A percentile compares a stretch with the other conserved stretches of the same genome.
phyloP scores from a whole-genome alignment of 2,797 vertebrate genomes.

The Decapterus maruadsi region DNA sequence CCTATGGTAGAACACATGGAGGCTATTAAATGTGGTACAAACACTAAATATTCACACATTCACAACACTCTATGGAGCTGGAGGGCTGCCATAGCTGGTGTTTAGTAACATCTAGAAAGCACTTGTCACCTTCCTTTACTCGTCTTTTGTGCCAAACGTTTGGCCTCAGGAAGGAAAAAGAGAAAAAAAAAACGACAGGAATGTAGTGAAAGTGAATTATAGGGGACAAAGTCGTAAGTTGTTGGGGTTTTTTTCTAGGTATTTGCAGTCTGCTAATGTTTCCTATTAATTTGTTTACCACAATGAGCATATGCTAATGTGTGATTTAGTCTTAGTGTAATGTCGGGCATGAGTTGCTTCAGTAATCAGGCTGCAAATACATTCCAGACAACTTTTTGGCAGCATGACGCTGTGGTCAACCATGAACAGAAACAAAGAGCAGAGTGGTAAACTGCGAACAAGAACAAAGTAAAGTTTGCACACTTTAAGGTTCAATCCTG shows the following conservation, averaged over 20 bases:
- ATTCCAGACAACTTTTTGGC: conserved; percentile 53
- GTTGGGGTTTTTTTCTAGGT: not conserved
- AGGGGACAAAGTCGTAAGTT: conserved; percentile 1
- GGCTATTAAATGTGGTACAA: conserved; percentile 57
- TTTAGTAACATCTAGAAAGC: conserved; percentile 54
- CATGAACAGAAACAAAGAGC: conserved; percentile 33
- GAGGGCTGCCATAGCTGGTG: conserved; percentile 29
- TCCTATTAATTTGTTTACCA: not conserved
- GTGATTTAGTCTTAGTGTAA: not conserved
- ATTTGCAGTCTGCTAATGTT: conserved; percentile 1
- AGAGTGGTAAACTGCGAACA: conserved; percentile 46
- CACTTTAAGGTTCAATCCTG: conserved; percentile 3
- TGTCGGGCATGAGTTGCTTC: conserved; percentile 6
- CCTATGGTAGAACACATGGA: conserved; percentile 65
- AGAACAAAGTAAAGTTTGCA: conserved; percentile 52
- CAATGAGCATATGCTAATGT: not conserved
- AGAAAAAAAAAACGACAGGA: not conserved
- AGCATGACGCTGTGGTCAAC: conserved; percentile 44
- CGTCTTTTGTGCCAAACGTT: conserved; percentile 32
- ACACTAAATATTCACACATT: conserved; percentile 67
- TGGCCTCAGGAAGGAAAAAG: not conserved
- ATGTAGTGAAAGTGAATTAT: conserved; percentile 1
- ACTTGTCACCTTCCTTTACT: conserved; percentile 58
- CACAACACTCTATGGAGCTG: conserved; percentile 51
- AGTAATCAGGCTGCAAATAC: conserved; percentile 52